phyloP scores from a whole-genome alignment of 2,113 vertebrate genomes.

The Lethenteron reissneri region DNA sequence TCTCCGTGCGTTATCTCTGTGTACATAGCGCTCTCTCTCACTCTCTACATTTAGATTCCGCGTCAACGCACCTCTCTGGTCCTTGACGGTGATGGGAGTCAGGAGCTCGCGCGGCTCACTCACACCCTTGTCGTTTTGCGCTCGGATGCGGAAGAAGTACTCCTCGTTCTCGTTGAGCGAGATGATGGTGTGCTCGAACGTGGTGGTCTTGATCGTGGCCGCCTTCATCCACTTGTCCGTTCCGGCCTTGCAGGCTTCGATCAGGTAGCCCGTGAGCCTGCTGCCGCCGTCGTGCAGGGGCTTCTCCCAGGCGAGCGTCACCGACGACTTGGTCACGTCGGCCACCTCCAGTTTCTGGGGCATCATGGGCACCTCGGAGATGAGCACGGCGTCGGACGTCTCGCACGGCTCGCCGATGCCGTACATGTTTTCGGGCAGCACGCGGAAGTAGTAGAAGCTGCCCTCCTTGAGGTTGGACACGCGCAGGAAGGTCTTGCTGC shows the following conservation, averaged over 20 bases:
- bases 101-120: slow-evolving; percentile 70
- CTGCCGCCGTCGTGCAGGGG: slow-evolving; percentile 87
- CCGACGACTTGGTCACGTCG: slow-evolving; percentile 65
- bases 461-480: slow-evolving; percentile 64
- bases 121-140: slow-evolving; percentile 65
- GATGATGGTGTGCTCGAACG: slow-evolving; percentile 60
- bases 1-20: too few relatives aligned
- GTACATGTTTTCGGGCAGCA: slow-evolving; percentile 87
- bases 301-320: slow-evolving; percentile 82
- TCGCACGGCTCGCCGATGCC: slow-evolving; percentile 71
- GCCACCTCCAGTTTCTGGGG: slow-evolving; percentile 64
- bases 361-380: slow-evolving; percentile 64
- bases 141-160: slow-evolving; percentile 69
- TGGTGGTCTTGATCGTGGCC: slow-evolving; percentile 49
- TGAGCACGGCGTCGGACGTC: slow-evolving; percentile 53
- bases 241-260: slow-evolving; percentile 74
- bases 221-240: slow-evolving; percentile 94
- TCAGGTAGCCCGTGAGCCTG: slow-evolving; percentile 59
- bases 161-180: slow-evolving; percentile 84
- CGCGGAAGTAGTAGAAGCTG: slow-evolving; percentile 80
- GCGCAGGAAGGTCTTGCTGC: slow-evolving; percentile 71
- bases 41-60: too few relatives aligned
- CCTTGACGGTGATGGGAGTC: slow-evolving; percentile 58
- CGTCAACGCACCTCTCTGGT: slow-evolving; percentile 50
- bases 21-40: too few relatives aligned